These are phyloP conservation scores for Pseudorasbora parva DNA, from an alignment of 2,113 vertebrate genomes.

Conservation along the genomic window DNA sequence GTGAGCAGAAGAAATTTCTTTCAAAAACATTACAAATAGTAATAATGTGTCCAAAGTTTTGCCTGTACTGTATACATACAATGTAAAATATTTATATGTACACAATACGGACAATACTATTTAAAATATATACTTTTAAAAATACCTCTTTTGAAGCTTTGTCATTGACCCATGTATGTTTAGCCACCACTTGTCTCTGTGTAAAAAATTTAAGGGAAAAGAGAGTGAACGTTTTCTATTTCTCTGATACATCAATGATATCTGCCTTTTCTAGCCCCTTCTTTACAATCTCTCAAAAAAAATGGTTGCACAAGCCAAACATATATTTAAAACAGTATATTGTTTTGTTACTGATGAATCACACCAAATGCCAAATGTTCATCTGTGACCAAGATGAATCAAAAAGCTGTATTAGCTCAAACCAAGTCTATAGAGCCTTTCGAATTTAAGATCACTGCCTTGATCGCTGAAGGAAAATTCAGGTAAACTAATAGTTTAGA, in stretches of 20 bases:
- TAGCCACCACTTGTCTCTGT: no score
- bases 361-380: neutral
- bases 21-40: no score
- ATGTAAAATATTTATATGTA: no score
- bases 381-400: neutral
- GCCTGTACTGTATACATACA: no score
- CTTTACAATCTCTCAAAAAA: neutral
- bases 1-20: no score
- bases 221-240: neutral
- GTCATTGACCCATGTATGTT: no score
- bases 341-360: constrained; percentile 1
- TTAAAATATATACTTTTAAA: no score
- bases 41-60: no score
- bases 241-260: neutral
- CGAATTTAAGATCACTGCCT: neutral
- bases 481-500: neutral
- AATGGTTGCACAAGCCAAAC: neutral
- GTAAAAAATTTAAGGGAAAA: neutral
- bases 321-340: neutral
- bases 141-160: no score
- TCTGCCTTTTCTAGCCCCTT: neutral
- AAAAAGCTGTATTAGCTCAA: neutral
- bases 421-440: neutral
- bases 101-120: no score
- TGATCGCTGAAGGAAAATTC: constrained; percentile 23